Conservation (phyloP, 2,797 vertebrate species). For the Eleutherodactylus coqui region DNA sequence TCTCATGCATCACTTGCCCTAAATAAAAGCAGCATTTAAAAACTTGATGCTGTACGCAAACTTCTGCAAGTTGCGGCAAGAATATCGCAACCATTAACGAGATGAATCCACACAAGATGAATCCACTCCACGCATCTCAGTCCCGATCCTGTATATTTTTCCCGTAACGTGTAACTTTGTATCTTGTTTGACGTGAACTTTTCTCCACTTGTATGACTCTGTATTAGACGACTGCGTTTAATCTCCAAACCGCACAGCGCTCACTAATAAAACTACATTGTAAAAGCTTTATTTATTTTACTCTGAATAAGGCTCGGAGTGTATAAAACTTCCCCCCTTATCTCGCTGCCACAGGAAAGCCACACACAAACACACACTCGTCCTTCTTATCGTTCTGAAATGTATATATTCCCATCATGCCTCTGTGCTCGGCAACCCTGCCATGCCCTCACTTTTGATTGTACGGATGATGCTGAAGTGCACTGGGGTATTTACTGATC, state of each 20-base stretch:
- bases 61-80: background rate
- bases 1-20: too few relatives aligned
- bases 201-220: conserved; percentile 4
- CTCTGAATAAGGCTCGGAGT: conserved; percentile 47
- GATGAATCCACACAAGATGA: background rate
- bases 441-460: conserved; percentile 80
- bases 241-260: conserved; percentile 39
- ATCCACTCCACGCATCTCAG: background rate
- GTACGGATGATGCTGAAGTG: conserved; percentile 82
- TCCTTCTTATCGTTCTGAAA: conserved; percentile 70
- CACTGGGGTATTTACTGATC: conserved; percentile 91
- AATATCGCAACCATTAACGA: background rate
- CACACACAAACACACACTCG: conserved; percentile 67
- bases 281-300: conserved; percentile 55
- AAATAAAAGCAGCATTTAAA: too few relatives aligned
- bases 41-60: too few relatives aligned
- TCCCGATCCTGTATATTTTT: background rate
- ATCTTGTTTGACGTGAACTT: conserved; percentile 33
- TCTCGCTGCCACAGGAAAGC: conserved; percentile 66
- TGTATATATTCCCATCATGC: conserved; percentile 81
- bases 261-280: conserved; percentile 51
- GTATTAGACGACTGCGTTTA: conserved; percentile 9
- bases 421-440: conserved; percentile 75
- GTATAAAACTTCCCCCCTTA: conserved; percentile 57
- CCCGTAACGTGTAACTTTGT: background rate